Evolutionary conservation across 2,888 invertebrate species (phyloP).

Genomic region (Rhodophaea formosa): DNA sequence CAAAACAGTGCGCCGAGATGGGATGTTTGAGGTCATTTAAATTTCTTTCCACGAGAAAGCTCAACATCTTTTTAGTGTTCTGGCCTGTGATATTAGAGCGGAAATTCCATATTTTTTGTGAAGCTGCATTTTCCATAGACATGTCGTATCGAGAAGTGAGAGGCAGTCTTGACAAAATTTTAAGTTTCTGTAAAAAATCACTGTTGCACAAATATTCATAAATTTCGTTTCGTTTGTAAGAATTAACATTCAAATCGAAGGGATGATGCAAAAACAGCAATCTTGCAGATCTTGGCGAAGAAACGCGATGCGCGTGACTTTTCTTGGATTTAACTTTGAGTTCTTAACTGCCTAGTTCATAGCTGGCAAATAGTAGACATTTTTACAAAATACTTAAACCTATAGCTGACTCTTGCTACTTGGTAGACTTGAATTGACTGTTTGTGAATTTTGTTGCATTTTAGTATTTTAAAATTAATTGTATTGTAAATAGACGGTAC

Average conservation of each 20-base stretch:
- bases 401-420: background rate
- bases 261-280: too few species aligned
- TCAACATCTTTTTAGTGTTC: background rate
- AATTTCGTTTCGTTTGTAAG: background rate
- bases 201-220: background rate
- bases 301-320: too few species aligned
- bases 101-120: background rate
- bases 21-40: too few species aligned
- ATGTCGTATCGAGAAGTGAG: background rate
- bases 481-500: background rate
- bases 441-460: background rate
- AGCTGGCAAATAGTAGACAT: background rate
- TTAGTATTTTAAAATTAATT: background rate
- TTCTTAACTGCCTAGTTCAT: too few species aligned
- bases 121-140: background rate
- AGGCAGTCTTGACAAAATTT: background rate
- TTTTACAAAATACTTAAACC: background rate
- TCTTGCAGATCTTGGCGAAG: too few species aligned
- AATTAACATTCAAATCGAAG: too few species aligned
- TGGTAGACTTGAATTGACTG: background rate
- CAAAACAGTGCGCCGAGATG: too few species aligned
- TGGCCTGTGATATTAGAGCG: background rate
- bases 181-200: background rate
- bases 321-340: too few species aligned
- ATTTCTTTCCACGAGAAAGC: too few species aligned